phyloP scores from a whole-genome alignment of 2,888 invertebrate species.

The Iphiclides podalirius region DNA sequence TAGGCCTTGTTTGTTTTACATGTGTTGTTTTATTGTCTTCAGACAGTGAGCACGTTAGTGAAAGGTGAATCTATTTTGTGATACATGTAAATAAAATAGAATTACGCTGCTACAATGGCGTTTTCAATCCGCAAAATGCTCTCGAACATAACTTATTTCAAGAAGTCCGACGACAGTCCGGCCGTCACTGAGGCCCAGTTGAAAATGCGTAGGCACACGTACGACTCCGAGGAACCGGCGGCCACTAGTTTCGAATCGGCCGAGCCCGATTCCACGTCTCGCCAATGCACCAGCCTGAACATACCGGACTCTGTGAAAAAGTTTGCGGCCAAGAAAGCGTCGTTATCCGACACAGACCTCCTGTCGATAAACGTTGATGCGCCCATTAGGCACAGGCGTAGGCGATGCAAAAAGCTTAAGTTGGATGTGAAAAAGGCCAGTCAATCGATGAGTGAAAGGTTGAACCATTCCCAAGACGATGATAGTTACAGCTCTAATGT shows the following conservation, averaged over 20 bases:
- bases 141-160: constrained; percentile 68
- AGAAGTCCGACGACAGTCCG: constrained; percentile 49
- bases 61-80: not conserved
- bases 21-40: constrained; percentile 4
- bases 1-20: not conserved
- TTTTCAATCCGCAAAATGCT: constrained; percentile 69
- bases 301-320: constrained; percentile 50
- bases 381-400: constrained; percentile 37
- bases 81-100: not conserved
- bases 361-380: constrained; percentile 35
- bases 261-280: constrained; percentile 63
- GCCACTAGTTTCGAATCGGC: constrained; percentile 43
- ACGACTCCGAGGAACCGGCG: constrained; percentile 32
- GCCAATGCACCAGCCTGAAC: constrained; percentile 43
- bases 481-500: constrained; percentile 35
- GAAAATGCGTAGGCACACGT: constrained; percentile 28
- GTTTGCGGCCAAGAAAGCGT: constrained; percentile 51
- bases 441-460: constrained; percentile 46
- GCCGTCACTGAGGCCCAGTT: constrained; percentile 23
- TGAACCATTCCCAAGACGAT: constrained; percentile 27
- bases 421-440: constrained; percentile 61
- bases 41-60: not conserved
- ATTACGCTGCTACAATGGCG: constrained; percentile 49
- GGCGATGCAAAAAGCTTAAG: constrained; percentile 53
- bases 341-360: constrained; percentile 63